Evolutionary conservation across 2,113 vertebrate genomes (phyloP), one percentile per base, ranked within the genome.

Genomic region (Rallus limicola): DNA sequence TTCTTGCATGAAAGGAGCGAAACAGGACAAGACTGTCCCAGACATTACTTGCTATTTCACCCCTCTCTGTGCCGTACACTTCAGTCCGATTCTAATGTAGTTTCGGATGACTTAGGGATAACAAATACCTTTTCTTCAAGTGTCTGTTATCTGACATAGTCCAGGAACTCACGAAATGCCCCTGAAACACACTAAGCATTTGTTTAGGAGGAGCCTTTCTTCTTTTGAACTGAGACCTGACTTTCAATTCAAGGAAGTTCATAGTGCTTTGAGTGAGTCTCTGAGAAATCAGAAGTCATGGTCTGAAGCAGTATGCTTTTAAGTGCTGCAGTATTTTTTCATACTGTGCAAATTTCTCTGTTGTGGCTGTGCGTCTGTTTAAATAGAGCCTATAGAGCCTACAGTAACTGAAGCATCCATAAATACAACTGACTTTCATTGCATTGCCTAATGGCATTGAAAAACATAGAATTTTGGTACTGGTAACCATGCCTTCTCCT

Each of bases 81-180:
- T 11, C 48, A 75, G n/a, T 38, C 80, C 79, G 90, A 72, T 86
- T 91, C 42, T 72, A 58, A 59, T n/a, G 29, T 58, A 13, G 36
- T 64, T 79, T 90, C 69, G 93, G 74, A 68, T 23, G 50, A 84
- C 3, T 92, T 53, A 60, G 72, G 38, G 68, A 95, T 82, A 92
- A 85, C 6, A 76, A 77, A 84, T 20, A 34, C 26, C 20, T 81
- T 92, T 82, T 83, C 59, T 79, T 90, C 67, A 84, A 88, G 65
- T 64, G 28, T 48, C 50, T 81, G 14, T 76, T 93, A 78, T 34
- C 38, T 46, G 14, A 13, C 26, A 44, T 19, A 64, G 34, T 38
- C 18, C 70, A 26, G 56, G 42, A 48, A 59, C 31, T 81, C 74
- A 60, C 8, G 9, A 95, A 64, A 90, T 63, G 31, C 18, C 13